A percentile compares a stretch with the other conserved stretches of the same genome.
Conservation (phyloP, 1,140 invertebrate genomes). For the Cotesia vestalis region DNA sequence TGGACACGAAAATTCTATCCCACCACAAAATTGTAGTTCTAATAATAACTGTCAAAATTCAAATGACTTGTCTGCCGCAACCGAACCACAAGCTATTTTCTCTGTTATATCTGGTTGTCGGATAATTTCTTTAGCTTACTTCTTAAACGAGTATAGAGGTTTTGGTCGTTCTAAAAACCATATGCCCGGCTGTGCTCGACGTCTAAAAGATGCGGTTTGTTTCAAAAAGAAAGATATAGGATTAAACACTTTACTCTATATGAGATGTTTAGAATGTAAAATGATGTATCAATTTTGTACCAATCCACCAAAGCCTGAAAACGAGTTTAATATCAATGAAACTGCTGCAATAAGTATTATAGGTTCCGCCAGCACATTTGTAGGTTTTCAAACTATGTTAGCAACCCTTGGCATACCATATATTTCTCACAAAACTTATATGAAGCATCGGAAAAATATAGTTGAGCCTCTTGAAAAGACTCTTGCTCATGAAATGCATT, state of each 20-base stretch:
- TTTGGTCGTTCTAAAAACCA: conserved; percentile 9
- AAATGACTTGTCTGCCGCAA: no score
- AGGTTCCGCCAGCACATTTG: conserved; percentile 24
- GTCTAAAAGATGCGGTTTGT: conserved; percentile 8
- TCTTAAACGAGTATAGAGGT: conserved; percentile 19
- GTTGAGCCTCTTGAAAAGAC: conserved; percentile 35
- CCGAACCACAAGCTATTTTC: not conserved
- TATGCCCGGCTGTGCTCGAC: not conserved
- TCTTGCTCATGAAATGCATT: conserved; percentile 33
- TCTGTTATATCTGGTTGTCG: conserved; percentile 27
- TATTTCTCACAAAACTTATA: conserved; percentile 39
- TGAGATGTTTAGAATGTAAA: conserved; percentile 36
- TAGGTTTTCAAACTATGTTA: conserved; percentile 25
- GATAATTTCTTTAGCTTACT: conserved; percentile 36
- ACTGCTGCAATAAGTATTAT: conserved; percentile 32
- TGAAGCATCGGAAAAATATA: conserved; percentile 34
- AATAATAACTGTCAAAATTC: no score
- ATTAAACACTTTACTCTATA: conserved; percentile 12
- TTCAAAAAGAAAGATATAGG: conserved; percentile 26
- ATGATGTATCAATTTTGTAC: conserved; percentile 16
- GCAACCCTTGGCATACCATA: conserved; percentile 38
- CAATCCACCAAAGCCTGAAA: not conserved
- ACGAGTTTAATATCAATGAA: conserved; percentile 31
- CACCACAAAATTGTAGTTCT: no score
- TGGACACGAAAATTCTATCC: no score